phyloP scores from a whole-genome alignment of 2,797 vertebrate species.

The Antrozous pallidus region DNA sequence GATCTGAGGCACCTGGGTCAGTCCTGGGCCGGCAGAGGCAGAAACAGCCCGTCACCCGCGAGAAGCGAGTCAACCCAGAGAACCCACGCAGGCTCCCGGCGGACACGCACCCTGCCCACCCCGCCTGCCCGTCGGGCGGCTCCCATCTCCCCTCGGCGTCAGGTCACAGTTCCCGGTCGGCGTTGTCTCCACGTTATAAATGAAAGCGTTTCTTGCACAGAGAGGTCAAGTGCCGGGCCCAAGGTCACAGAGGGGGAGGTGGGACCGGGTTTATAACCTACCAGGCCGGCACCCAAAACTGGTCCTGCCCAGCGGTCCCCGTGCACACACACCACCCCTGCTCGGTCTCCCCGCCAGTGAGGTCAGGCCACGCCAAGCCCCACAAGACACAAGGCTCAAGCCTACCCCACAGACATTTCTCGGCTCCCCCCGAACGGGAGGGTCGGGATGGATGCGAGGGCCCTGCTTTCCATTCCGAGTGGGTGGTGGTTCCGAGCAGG shows the following conservation, averaged over 20 bases:
- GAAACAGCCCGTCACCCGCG: not conserved
- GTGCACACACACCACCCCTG: too few species aligned
- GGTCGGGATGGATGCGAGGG: not conserved
- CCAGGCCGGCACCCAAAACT: not conserved
- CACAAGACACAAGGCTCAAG: too few species aligned
- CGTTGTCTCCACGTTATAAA: not conserved
- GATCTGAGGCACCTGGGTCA: conserved; percentile 92
- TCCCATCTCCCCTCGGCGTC: too few species aligned
- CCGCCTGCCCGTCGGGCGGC: not conserved
- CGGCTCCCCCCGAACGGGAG: not conserved
- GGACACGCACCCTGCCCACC: not conserved
- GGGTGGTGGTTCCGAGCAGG: not conserved
- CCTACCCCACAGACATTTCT: not conserved
- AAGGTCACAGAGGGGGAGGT: not conserved
- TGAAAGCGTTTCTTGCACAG: not conserved
- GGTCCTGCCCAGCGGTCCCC: too few species aligned
- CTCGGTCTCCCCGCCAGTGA: fast-evolving
- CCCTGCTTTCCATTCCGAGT: not conserved
- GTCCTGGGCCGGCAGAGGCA: conserved; percentile 82
- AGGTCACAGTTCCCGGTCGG: not conserved
- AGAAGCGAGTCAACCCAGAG: not conserved
- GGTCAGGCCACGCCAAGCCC: not conserved
- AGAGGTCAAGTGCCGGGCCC: not conserved
- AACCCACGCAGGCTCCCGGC: not conserved
- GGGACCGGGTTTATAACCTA: not conserved